Conservation (phyloP, 1,140 invertebrate species). For the Drosophila serrata region DNA sequence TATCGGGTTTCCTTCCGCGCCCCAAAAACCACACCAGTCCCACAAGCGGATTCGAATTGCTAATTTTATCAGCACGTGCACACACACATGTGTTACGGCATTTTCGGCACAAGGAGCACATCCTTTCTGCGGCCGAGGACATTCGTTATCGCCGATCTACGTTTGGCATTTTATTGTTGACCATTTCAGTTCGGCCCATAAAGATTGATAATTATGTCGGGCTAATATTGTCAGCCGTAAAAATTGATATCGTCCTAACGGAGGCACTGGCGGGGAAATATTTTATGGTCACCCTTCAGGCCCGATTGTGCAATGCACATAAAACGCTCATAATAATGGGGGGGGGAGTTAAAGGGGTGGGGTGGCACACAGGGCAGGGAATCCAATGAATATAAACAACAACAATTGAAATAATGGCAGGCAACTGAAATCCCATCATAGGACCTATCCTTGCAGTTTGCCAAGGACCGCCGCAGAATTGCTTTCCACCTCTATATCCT, state of each 20-base stretch:
- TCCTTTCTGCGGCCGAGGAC: slow-evolving; percentile 45
- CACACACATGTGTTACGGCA: slow-evolving; percentile 48
- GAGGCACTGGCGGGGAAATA: slow-evolving; percentile 27
- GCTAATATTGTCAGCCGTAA: slow-evolving; percentile 76
- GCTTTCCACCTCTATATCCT: slow-evolving; percentile 20
- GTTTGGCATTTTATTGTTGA: slow-evolving; percentile 64
- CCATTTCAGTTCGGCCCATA: slow-evolving; percentile 63
- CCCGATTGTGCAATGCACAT: slow-evolving; percentile 47
- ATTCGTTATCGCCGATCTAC: slow-evolving; percentile 47
- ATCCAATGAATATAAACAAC: slow-evolving; percentile 81
- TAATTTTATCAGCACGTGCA: slow-evolving; percentile 75
- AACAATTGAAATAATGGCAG: slow-evolving; percentile 78
- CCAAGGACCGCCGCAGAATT: slow-evolving; percentile 46
- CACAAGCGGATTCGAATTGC: slow-evolving; percentile 77
- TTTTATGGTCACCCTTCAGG: slow-evolving; percentile 37
- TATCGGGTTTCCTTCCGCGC: slow-evolving; percentile 52
- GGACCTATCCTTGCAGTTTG: slow-evolving; percentile 28
- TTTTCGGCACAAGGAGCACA: slow-evolving; percentile 37
- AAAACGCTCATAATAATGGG: slow-evolving; percentile 56
- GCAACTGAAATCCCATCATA: slow-evolving; percentile 61
- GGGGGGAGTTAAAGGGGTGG: background rate
- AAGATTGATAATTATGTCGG: slow-evolving; percentile 80
- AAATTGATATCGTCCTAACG: slow-evolving; percentile 62
- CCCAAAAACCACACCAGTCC: slow-evolving; percentile 26
- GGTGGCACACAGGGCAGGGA: background rate